These are phyloP conservation scores for Scaptomyza montana DNA, from an alignment of 1,140 invertebrate species.

Conservation along the genomic window DNA sequence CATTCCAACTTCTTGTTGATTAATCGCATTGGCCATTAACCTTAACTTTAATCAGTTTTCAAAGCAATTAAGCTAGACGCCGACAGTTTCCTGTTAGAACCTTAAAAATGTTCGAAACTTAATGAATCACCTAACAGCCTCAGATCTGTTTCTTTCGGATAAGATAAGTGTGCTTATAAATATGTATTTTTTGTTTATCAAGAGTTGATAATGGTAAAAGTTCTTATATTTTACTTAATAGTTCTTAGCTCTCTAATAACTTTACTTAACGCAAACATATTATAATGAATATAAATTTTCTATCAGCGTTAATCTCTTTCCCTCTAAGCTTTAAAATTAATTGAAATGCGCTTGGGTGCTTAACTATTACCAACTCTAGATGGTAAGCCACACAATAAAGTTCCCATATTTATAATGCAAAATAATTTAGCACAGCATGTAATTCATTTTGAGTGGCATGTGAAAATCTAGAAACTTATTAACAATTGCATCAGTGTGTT, in stretches of 20 bases:
- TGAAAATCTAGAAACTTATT: conserved; percentile 29
- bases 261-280: no score
- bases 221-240: no score
- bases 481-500: conserved; percentile 48
- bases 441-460: conserved; percentile 63
- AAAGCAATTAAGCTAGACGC: not conserved
- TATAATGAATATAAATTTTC: no score
- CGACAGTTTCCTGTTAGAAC: not conserved
- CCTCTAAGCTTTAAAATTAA: no score
- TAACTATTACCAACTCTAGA: conserved; percentile 6
- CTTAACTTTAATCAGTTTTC: conserved; percentile 7
- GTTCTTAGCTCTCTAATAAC: no score
- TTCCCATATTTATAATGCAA: conserved; percentile 55
- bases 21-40: conserved; percentile 4
- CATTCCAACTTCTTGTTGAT: not conserved
- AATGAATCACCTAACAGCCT: no score
- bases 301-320: no score
- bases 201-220: not conserved
- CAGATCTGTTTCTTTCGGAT: not conserved
- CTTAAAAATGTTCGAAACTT: not conserved
- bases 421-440: conserved; percentile 27
- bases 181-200: no score
- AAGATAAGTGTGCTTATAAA: no score
- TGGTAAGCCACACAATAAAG: conserved; percentile 39
- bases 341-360: conserved; percentile 23